Evolutionary conservation across 2,113 vertebrate species (phyloP).

Genomic region (Tyto alba): DNA sequence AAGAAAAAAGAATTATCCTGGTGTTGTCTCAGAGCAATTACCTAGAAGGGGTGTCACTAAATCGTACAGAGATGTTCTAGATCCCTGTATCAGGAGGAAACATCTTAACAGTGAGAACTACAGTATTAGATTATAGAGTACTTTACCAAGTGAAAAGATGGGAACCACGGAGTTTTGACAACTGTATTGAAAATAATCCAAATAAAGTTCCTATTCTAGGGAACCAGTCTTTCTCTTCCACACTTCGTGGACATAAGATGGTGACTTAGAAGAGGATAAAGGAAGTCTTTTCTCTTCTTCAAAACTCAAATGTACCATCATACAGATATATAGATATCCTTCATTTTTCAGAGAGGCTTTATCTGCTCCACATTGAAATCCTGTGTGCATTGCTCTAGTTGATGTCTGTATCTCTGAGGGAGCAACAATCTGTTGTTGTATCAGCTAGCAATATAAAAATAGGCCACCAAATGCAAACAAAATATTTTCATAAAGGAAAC

Average conservation of each 20-base stretch:
- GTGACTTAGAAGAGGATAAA: not conserved
- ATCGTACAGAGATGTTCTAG: not conserved
- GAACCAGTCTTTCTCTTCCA: not conserved
- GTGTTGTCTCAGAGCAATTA: not conserved
- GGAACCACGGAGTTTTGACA: not conserved
- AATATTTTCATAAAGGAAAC: conserved; percentile 14
- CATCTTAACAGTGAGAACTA: not conserved
- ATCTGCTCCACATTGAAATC: not conserved
- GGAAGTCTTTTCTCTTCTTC: not conserved
- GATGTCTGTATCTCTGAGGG: conserved; percentile 14
- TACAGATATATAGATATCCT: not conserved
- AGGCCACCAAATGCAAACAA: not conserved
- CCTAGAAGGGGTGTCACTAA: not conserved
- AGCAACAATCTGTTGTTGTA: conserved; percentile 19
- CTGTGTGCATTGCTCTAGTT: not conserved
- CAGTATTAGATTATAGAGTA: not conserved
- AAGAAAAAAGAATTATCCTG: not conserved
- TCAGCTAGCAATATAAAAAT: conserved; percentile 13
- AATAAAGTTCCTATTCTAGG: not conserved
- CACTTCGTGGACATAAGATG: not conserved
- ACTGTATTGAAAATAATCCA: not conserved
- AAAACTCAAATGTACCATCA: not conserved
- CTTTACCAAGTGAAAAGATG: not conserved
- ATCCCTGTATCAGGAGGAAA: not conserved
- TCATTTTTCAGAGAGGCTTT: not conserved